A percentile compares a stretch with the other conserved stretches of the same genome.
Conservation (phyloP, 2,113 vertebrate species). For the Copsychus sechellarum region DNA sequence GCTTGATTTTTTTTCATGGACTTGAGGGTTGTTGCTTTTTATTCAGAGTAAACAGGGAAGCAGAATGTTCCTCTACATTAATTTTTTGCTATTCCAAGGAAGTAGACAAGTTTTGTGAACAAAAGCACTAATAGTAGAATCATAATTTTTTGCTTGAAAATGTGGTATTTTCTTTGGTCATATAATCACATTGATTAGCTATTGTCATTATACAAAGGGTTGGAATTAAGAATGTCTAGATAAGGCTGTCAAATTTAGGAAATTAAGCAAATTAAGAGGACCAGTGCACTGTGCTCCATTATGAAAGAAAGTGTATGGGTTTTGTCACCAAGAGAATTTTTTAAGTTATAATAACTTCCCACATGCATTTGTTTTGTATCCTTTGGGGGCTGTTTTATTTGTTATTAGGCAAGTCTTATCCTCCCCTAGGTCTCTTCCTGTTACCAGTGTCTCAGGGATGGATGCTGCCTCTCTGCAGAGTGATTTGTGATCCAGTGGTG, state of each 20-base stretch:
- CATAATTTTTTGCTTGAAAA: fast-evolving
- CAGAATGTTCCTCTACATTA: background rate
- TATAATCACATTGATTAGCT: background rate
- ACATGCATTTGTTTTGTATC: background rate
- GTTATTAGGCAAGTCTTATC: background rate
- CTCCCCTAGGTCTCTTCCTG: background rate
- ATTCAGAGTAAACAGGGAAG: background rate
- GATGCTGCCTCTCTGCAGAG: background rate
- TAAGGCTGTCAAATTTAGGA: background rate
- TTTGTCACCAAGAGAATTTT: background rate
- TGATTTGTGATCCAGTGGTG: background rate
- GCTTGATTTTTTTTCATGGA: background rate
- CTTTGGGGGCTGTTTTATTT: background rate
- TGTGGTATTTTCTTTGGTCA: background rate
- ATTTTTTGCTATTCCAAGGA: background rate
- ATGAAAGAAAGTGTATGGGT: background rate
- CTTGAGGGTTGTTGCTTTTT: background rate
- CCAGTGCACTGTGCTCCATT: background rate
- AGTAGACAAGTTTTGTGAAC: background rate
- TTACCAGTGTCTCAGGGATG: background rate
- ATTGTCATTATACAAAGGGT: background rate
- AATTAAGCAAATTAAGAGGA: background rate
- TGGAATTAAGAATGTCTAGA: background rate
- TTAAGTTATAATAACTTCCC: background rate
- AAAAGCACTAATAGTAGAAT: background rate